These are phyloP conservation scores for Diplolepis rosae DNA, from an alignment of 2,888 invertebrate species.

Conservation along the genomic window DNA sequence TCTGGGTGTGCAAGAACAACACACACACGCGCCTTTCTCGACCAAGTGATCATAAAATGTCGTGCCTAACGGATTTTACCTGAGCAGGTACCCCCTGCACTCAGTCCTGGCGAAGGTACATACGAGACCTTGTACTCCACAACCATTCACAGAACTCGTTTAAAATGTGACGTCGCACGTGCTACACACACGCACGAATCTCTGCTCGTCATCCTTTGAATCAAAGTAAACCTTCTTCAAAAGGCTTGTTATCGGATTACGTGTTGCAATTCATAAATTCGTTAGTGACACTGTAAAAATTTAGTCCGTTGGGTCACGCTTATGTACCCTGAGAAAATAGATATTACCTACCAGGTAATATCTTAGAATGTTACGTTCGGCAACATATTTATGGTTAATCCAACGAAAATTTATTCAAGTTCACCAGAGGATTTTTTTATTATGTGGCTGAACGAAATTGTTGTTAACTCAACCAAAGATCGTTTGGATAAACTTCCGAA, in stretches of 20 bases:
- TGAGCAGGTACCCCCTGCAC: background rate
- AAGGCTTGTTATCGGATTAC: background rate
- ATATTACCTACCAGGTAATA: too few species aligned
- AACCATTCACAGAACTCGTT: background rate
- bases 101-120: background rate
- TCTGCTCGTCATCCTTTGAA: background rate
- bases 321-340: too few species aligned
- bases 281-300: background rate
- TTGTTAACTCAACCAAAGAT: too few species aligned
- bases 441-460: too few species aligned
- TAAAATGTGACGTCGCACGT: slow-evolving; percentile 1
- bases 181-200: background rate
- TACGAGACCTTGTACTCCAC: background rate
- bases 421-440: too few species aligned
- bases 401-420: too few species aligned
- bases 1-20: background rate
- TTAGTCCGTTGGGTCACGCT: background rate
- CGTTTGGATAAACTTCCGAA: too few species aligned
- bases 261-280: background rate
- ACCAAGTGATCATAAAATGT: background rate
- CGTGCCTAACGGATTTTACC: background rate
- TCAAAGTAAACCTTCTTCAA: background rate
- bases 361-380: too few species aligned
- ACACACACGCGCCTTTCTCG: background rate
- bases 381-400: too few species aligned